Evolutionary conservation across 2,888 invertebrate genomes (phyloP).

Genomic region (Bhutanitis thaidina): DNA sequence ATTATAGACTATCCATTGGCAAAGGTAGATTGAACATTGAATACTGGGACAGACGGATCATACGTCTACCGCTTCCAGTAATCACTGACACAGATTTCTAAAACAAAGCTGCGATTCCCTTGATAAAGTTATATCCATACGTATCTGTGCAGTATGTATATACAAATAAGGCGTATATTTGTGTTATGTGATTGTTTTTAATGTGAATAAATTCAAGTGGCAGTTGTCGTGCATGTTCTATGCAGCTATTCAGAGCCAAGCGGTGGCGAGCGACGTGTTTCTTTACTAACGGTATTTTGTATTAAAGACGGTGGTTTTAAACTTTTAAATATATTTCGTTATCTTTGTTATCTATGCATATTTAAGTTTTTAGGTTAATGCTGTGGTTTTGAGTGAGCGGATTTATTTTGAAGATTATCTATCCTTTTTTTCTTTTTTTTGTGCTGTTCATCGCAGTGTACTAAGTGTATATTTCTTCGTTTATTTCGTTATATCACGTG

Average conservation of each 20-base stretch:
- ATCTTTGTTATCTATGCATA: no score
- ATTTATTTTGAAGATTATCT: no score
- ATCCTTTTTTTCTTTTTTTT: no score
- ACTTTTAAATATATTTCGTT: no score
- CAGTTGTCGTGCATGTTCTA: not conserved
- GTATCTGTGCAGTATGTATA: not conserved
- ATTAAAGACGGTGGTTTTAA: not conserved
- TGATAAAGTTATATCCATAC: not conserved
- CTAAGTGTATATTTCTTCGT: no score
- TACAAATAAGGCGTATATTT: not conserved
- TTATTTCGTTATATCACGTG: no score
- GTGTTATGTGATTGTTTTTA: not conserved
- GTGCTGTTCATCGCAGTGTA: no score
- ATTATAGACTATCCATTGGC: no score
- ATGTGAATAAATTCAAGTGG: not conserved
- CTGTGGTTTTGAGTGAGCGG: no score
- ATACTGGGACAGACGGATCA: no score
- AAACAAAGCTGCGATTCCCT: not conserved
- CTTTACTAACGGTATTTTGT: not conserved
- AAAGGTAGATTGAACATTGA: no score
- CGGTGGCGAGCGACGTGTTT: constrained; percentile 1
- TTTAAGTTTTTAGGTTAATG: no score
- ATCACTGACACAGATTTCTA: constrained; percentile 12
- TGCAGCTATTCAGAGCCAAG: not conserved
- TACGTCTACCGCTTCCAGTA: not conserved